Conservation (phyloP, 2,888 invertebrate genomes). For the Malacosoma neustria region DNA sequence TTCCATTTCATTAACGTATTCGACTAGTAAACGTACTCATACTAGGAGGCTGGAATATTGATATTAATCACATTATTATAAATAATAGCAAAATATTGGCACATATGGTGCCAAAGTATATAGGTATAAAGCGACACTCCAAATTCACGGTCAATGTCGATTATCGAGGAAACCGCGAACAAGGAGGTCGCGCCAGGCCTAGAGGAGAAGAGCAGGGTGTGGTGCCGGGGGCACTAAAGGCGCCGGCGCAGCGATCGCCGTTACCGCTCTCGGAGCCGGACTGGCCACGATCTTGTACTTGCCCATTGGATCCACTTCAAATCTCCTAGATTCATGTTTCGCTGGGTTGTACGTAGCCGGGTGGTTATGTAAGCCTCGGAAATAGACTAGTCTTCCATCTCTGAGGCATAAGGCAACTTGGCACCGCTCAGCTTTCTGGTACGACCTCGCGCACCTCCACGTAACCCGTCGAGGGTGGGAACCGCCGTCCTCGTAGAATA, state of each 20-base stretch:
- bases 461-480: constrained; percentile 65
- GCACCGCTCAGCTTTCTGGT: constrained; percentile 66
- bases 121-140: constrained; percentile 45
- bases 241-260: constrained; percentile 24
- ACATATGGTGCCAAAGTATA: constrained; percentile 1
- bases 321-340: constrained; percentile 61
- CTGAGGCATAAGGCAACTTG: constrained; percentile 64
- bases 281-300: constrained; percentile 66
- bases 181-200: constrained; percentile 74
- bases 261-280: constrained; percentile 27
- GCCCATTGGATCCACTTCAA: constrained; percentile 65
- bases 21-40: too few species aligned
- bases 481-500: constrained; percentile 69
- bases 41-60: background rate
- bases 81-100: background rate
- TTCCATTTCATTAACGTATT: too few species aligned
- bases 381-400: constrained; percentile 65
- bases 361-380: constrained; percentile 63
- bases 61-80: background rate
- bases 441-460: constrained; percentile 65
- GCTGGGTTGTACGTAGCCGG: constrained; percentile 59
- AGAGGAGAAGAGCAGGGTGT: constrained; percentile 56
- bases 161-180: constrained; percentile 58
- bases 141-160: constrained; percentile 45
- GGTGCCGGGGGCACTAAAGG: constrained; percentile 44